Base-by-base conservation (phyloP, 2,113 vertebrate genomes). In the Nibea coibor region DNA sequence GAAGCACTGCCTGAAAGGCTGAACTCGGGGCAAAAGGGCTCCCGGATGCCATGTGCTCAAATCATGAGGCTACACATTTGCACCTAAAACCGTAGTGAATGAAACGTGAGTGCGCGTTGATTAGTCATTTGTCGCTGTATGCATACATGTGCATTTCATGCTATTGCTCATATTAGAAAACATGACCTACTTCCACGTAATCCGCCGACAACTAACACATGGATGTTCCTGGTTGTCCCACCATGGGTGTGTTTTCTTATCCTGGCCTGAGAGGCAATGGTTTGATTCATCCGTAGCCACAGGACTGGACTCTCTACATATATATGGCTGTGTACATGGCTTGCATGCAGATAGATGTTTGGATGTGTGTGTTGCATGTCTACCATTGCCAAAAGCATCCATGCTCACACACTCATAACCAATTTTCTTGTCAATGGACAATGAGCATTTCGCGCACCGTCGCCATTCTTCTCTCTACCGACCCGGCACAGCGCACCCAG, bases 361-460 rank as follows among this genome's bases (percentile, higher is more conserved):
- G 35, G n/a, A 20, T 57, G 26, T 48, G 39, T 47, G 22, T 72
- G 54, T 47, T 45, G 42, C 35, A 75, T 51, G 26, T 66, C 47
- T 48, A 65, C 61, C 75, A 78, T 51, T 84, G 85, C 66, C 67
- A 54, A 68, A 79, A 79, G 76, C 84, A 86, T 20, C 76, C 80
- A 86, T n/a, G n/a, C n/a, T 87, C 74, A 82, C 0, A 15, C 71
- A 75, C 75, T 74, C 78, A 45, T 82, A 71, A 79, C 81, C 75
- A 82, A 89, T 90, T 90, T 93, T 92, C 77, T 72, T 65, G 83
- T 88, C 68, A 82, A 75, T 68, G 75, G 86, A 68, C 39, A 79
- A 75, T 72, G 59, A 84, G 22, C 81, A 78, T 69, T 87, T 78
- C 68, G 78, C 45, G 9, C 45, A 68, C 20, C 42, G 56, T 75